Evolutionary conservation across 1,140 invertebrate species (phyloP).

Genomic region (Diabrotica virgifera): DNA sequence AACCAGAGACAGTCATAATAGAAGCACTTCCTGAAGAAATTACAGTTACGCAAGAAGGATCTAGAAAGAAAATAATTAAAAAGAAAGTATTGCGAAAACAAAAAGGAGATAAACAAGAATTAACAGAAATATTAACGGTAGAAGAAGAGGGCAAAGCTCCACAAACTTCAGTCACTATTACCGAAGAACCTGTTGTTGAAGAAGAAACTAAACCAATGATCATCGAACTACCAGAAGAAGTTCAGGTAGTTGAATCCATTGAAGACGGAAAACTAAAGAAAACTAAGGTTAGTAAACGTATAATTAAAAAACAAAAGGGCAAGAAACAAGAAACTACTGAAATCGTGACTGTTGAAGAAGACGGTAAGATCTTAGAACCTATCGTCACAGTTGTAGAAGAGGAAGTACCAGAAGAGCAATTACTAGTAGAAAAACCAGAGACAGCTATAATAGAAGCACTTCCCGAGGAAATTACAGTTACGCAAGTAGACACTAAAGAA

Average conservation of each 20-base stretch:
- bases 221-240: slow-evolving; percentile 46
- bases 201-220: slow-evolving; percentile 38
- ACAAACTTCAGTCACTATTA: slow-evolving; percentile 41
- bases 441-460: slow-evolving; percentile 38
- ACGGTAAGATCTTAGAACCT: background rate
- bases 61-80: slow-evolving; percentile 44
- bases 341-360: slow-evolving; percentile 36
- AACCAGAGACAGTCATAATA: slow-evolving; percentile 19
- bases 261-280: slow-evolving; percentile 39
- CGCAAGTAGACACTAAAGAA: slow-evolving; percentile 50
- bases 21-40: slow-evolving; percentile 45
- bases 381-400: background rate
- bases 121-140: slow-evolving; percentile 41
- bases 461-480: slow-evolving; percentile 43
- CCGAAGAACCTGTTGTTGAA: slow-evolving; percentile 43
- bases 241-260: slow-evolving; percentile 46
- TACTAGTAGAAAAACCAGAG: slow-evolving; percentile 34
- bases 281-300: slow-evolving; percentile 40
- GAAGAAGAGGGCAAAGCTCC: slow-evolving; percentile 47
- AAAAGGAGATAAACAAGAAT: slow-evolving; percentile 34
- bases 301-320: slow-evolving; percentile 31
- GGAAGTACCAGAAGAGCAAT: slow-evolving; percentile 8
- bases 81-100: slow-evolving; percentile 44
- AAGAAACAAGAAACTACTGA: slow-evolving; percentile 43
- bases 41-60: slow-evolving; percentile 46